Conservation (phyloP, 2,113 vertebrate species). For the Peromyscus polionotus region DNA sequence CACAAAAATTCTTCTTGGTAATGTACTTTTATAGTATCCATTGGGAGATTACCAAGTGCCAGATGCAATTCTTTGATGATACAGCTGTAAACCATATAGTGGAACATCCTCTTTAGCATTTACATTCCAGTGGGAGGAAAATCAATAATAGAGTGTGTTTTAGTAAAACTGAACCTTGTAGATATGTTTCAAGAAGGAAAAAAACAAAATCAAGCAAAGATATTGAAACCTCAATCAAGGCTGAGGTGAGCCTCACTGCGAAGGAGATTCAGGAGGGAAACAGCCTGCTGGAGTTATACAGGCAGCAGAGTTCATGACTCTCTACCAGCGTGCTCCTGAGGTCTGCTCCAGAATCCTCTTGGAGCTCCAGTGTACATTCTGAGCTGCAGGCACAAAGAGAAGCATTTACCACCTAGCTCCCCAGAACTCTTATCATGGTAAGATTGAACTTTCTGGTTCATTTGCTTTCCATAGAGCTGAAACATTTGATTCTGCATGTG, state of each 20-base stretch:
- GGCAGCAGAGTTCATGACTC: neutral
- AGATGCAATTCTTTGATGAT: neutral
- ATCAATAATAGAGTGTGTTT: neutral
- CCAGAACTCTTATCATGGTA: neutral
- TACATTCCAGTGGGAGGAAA: neutral
- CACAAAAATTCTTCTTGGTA: neutral
- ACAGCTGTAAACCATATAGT: neutral
- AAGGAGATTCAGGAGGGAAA: neutral
- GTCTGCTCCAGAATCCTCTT: neutral
- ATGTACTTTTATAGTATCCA: neutral
- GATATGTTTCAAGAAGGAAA: neutral
- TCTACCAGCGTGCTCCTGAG: fast-evolving
- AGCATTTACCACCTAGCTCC: neutral
- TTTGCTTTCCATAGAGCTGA: neutral
- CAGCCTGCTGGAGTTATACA: neutral
- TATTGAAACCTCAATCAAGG: neutral
- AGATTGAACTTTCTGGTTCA: neutral
- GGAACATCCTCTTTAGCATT: constrained; percentile 12
- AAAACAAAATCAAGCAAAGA: neutral
- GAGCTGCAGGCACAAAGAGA: neutral
- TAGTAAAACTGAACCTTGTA: neutral
- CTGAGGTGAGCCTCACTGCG: neutral
- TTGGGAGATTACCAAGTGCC: neutral
- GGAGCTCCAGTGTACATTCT: neutral
- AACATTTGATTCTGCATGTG: neutral